phyloP scores from a whole-genome alignment of 2,113 vertebrate species.

The Columba janthina region DNA sequence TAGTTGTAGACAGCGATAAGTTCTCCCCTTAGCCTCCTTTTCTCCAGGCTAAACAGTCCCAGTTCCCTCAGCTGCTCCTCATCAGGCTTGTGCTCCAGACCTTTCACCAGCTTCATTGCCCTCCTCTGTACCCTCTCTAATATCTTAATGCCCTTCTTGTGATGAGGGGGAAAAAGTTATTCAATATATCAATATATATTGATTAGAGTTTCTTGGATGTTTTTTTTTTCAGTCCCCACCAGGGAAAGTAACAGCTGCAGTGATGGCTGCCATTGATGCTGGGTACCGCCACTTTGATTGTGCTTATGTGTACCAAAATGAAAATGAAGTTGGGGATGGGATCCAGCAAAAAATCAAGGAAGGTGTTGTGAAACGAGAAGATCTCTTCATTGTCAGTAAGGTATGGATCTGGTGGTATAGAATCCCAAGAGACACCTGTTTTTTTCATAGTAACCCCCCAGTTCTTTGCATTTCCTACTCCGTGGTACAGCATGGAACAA shows the following conservation, averaged over 20 bases:
- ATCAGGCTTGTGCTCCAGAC: too few species aligned
- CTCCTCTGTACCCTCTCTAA: too few species aligned
- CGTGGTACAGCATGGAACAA: background rate
- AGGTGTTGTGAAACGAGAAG: constrained; percentile 82
- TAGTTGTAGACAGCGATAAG: too few species aligned
- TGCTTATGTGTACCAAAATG: constrained; percentile 86
- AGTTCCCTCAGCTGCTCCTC: too few species aligned
- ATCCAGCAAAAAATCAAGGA: constrained; percentile 82
- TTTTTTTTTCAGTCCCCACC: constrained; percentile 72
- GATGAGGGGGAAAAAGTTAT: background rate
- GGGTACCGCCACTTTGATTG: constrained; percentile 90
- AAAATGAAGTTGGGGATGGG: constrained; percentile 83
- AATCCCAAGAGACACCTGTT: accelerated
- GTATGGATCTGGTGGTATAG: background rate
- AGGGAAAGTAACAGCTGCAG: constrained; percentile 77
- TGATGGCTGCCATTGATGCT: constrained; percentile 79
- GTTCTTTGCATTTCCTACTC: background rate
- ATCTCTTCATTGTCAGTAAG: constrained; percentile 92
- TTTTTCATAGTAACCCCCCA: accelerated
- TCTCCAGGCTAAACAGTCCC: too few species aligned
- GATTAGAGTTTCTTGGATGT: background rate
- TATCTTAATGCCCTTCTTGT: too few species aligned
- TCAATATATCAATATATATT: accelerated
- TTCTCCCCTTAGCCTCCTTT: too few species aligned
- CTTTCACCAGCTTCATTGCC: too few species aligned